phyloP scores from a whole-genome alignment of 2,797 vertebrate genomes.

The Selene dorsalis region DNA sequence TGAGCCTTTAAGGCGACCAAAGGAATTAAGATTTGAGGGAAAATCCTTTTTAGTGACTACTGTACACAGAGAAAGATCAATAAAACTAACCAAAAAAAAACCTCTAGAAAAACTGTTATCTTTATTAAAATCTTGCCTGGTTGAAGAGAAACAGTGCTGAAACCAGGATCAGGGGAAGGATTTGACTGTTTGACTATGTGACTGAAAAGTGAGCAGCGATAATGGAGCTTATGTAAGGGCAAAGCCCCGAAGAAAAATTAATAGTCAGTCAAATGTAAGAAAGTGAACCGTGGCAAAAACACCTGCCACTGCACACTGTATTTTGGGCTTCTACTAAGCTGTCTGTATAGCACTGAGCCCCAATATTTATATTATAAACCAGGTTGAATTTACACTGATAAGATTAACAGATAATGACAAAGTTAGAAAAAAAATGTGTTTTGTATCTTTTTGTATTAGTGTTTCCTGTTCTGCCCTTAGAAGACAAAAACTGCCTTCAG shows the following conservation, averaged over 20 bases:
- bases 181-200: constrained; percentile 8
- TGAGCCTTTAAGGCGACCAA: neutral
- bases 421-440: constrained; percentile 19
- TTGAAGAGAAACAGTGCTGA: neutral
- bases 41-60: neutral
- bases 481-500: constrained; percentile 24
- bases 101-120: too few species aligned
- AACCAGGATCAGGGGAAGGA: neutral
- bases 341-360: constrained; percentile 1
- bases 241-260: constrained; percentile 27
- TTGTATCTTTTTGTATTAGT: too few species aligned
- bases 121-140: neutral
- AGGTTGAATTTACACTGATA: neutral
- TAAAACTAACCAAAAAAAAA: neutral
- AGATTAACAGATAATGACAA: constrained; percentile 12
- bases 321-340: constrained; percentile 4
- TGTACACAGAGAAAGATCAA: neutral
- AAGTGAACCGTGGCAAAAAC: constrained; percentile 26
- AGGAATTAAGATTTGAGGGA: neutral
- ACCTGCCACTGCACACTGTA: constrained; percentile 20
- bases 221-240: constrained; percentile 6
- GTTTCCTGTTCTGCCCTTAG: constrained; percentile 15
- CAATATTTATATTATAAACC: neutral
- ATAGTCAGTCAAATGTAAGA: constrained; percentile 27
- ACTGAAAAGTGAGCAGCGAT: neutral